A percentile compares a stretch with the other conserved stretches of the same genome.
phyloP scores from a whole-genome alignment of 2,113 vertebrate genomes.

The Plestiodon gilberti region DNA sequence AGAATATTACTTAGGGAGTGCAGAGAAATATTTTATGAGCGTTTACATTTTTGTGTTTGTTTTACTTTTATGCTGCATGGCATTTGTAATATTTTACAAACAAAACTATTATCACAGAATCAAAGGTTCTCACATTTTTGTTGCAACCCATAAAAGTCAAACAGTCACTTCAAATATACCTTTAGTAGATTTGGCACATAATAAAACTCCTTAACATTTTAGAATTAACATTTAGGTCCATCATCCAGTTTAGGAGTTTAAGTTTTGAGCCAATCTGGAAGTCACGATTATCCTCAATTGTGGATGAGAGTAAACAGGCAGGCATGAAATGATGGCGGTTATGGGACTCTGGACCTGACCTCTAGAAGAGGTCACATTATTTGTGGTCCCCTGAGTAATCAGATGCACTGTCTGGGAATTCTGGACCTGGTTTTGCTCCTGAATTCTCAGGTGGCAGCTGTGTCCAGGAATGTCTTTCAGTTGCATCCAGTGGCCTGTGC shows the following conservation, averaged over 20 bases:
- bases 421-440: not conserved
- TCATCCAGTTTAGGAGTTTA: not conserved
- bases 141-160: not conserved
- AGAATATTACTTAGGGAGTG: not conserved
- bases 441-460: not conserved
- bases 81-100: not conserved
- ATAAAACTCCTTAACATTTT: not conserved
- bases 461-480: not conserved
- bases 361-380: not conserved
- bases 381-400: not conserved
- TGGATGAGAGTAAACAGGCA: not conserved
- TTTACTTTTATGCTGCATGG: accelerated
- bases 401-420: not conserved
- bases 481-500: not conserved
- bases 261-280: not conserved
- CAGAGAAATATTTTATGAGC: not conserved
- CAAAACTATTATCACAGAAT: not conserved
- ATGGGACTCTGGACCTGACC: not conserved
- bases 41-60: not conserved
- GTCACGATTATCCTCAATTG: not conserved
- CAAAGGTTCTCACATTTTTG: not conserved
- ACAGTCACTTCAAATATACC: not conserved
- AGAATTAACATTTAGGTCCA: not conserved
- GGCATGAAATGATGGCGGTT: too few species aligned
- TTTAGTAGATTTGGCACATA: not conserved